Evolutionary conservation across 2,113 vertebrate genomes (phyloP), one percentile per base, ranked within the genome.

Genomic region (Aptenodytes forsteri): DNA sequence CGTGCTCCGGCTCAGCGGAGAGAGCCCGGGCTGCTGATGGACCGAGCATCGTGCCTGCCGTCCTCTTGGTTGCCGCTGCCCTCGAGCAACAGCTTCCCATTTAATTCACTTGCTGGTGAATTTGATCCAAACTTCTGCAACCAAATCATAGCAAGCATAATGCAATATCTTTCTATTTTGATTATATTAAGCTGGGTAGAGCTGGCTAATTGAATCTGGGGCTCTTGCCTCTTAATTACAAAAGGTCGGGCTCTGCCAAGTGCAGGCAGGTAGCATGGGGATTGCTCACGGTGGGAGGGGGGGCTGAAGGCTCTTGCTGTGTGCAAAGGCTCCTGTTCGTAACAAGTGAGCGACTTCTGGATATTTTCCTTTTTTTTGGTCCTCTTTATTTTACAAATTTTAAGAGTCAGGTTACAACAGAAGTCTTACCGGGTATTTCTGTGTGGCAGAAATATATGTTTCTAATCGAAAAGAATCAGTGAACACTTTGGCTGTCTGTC

Each of bases 41-140:
- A 42, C 47, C 0, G 4, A 75, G 38, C 73, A 14, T 11, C 5
- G 3, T 6, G 44, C 75, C 69, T 0, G 2, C 30, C 2, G 0
- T 58, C 70, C 58, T 59, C 55, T 22, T n/a, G 78, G 34, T 34
- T 10, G 25, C 49, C 0, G 15, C 62, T 67, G 59, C 72, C 83
- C 65, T 67, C 3, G 0, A 84, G 76, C 50, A 82, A 7, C 47
- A 42, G 16, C 54, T 78, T 64, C 65, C 23, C 8, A 30, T 85
- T 95, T 92, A 87, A 95, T 95, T 91, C 83, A n/a, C 64, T 88
- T 20, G 38, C 78, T 17, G 42, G 49, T 12, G 78, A 93, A 88
- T 96, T 93, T 77, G 87, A 93, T 93, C 82, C 79, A n/a, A 90
- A 94, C 78, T 93, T 85, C 83, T 83, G 84, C 78, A 91, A 95